These are phyloP conservation scores for Epinotia nisella DNA, from an alignment of 2,888 invertebrate genomes.

Conservation along the genomic window DNA sequence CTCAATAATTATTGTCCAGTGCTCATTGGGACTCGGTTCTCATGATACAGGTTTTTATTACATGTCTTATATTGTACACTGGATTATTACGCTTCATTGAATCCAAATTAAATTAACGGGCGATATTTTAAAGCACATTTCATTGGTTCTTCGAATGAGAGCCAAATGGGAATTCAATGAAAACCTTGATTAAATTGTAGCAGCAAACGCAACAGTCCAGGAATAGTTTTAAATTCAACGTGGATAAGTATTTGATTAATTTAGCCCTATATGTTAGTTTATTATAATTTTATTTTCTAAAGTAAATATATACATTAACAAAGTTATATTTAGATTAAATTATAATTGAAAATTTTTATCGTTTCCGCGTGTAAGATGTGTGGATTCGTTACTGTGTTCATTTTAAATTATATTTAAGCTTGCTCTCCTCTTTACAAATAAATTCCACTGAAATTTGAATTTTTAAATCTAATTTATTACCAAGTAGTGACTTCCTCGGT, in stretches of 20 bases:
- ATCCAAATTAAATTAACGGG: constrained; percentile 27
- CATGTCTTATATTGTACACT: constrained; percentile 23
- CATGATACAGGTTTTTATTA: constrained; percentile 47
- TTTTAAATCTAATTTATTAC: too few species aligned
- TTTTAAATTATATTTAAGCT: too few species aligned
- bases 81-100: constrained; percentile 31
- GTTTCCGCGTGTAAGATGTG: too few species aligned
- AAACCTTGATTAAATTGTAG: constrained; percentile 12
- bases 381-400: too few species aligned
- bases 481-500: too few species aligned
- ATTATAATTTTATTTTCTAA: too few species aligned
- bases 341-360: too few species aligned
- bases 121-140: constrained; percentile 20
- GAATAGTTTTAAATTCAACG: not conserved
- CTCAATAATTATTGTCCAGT: constrained; percentile 54
- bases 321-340: too few species aligned
- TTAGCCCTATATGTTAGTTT: too few species aligned
- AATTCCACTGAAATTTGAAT: too few species aligned
- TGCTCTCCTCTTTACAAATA: too few species aligned
- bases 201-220: constrained; percentile 3
- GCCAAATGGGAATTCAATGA: constrained; percentile 16
- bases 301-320: too few species aligned
- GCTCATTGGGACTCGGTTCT: constrained; percentile 49
- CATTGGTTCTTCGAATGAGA: constrained; percentile 19
- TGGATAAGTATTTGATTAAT: not conserved